These are phyloP conservation scores for Oligia strigilis DNA, from an alignment of 2,888 invertebrate species.

Conservation along the genomic window DNA sequence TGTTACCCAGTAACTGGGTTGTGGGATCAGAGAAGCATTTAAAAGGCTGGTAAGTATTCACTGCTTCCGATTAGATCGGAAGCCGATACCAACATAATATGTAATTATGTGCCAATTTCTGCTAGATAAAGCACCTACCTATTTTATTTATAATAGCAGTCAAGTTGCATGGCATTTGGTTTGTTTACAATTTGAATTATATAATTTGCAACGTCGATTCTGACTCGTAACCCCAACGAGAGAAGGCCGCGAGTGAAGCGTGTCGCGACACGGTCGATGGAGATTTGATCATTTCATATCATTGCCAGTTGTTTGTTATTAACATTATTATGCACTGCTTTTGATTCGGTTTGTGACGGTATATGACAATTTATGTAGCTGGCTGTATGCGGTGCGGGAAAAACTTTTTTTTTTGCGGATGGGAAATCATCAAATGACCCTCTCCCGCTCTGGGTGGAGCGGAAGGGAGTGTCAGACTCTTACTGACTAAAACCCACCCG, in stretches of 20 bases:
- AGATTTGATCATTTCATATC: constrained; percentile 57
- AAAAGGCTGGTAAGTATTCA: not conserved
- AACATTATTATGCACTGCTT: constrained; percentile 23
- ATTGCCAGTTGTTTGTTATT: constrained; percentile 49
- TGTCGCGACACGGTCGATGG: constrained; percentile 66
- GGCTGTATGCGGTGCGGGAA: not conserved
- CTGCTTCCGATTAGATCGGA: too few species aligned
- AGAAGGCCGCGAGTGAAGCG: constrained; percentile 66
- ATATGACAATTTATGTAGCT: not conserved
- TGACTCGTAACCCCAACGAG: constrained; percentile 49
- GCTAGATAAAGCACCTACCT: too few species aligned
- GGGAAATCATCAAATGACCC: too few species aligned
- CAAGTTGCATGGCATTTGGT: constrained; percentile 32
- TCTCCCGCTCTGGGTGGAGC: too few species aligned
- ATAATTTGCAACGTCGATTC: constrained; percentile 56
- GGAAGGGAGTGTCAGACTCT: too few species aligned
- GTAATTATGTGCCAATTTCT: too few species aligned
- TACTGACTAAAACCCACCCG: too few species aligned
- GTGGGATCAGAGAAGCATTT: not conserved
- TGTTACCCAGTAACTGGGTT: not conserved
- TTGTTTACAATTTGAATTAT: constrained; percentile 66
- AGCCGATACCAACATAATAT: not conserved
- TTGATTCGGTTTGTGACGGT: constrained; percentile 2
- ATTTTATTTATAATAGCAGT: constrained; percentile 25
- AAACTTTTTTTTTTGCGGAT: too few species aligned